These are phyloP conservation scores for Sphenopsis melanotis DNA, from an alignment of 2,797 vertebrate genomes.

Conservation along the genomic window DNA sequence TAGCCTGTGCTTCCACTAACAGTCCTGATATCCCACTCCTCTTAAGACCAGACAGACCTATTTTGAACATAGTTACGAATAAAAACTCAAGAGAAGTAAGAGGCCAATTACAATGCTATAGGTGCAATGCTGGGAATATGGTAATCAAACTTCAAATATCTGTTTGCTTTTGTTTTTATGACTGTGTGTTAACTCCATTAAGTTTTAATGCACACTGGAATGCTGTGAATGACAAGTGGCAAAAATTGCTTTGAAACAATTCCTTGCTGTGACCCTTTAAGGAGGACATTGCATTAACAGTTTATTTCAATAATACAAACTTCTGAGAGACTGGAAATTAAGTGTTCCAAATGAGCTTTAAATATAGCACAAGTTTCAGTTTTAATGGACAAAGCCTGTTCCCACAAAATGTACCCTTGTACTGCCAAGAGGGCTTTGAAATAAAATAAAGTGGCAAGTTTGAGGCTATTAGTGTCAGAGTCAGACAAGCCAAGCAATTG, in stretches of 20 bases:
- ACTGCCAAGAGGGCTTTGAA: conserved; percentile 29
- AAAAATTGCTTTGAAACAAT: not conserved
- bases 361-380: not conserved
- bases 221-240: not conserved
- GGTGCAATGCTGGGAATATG: not conserved
- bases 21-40: not conserved
- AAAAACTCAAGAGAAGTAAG: not conserved
- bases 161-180: not conserved
- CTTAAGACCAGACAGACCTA: not conserved
- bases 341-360: conserved; percentile 35
- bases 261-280: not conserved
- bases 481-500: conserved; percentile 8
- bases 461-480: conserved; percentile 50
- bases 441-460: conserved; percentile 38
- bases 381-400: conserved; percentile 64
- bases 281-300: not conserved
- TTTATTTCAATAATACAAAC: conserved; percentile 20
- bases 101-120: not conserved
- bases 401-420: conserved; percentile 13
- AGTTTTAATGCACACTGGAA: not conserved
- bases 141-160: not conserved
- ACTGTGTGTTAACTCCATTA: not conserved
- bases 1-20: not conserved
- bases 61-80: not conserved
- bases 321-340: conserved; percentile 35